A percentile compares a stretch with the other conserved stretches of the same genome.
phyloP scores from a whole-genome alignment of 2,888 invertebrate genomes.

The Melitaea athalia region DNA sequence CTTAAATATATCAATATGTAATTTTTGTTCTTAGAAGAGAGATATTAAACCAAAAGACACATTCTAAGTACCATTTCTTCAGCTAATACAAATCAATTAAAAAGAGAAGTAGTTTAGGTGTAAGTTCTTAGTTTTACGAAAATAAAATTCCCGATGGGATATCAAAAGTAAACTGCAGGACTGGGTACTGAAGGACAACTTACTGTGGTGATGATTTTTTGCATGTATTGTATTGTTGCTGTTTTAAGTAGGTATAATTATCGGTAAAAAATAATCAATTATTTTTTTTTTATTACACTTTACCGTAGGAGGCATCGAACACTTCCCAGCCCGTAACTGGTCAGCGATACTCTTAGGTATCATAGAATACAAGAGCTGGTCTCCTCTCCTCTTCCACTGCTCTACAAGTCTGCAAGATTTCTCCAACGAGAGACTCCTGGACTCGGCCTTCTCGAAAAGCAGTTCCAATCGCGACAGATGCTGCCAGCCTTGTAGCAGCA shows the following conservation, averaged over 20 bases:
- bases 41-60: no score
- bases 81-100: not conserved
- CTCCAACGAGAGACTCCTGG: slow-evolving; percentile 89
- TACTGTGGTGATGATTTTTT: no score
- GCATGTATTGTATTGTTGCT: no score
- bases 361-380: slow-evolving; percentile 95
- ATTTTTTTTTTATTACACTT: not conserved
- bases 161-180: not conserved
- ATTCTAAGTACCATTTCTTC: not conserved
- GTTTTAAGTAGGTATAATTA: no score
- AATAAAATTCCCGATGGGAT: no score
- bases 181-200: no score
- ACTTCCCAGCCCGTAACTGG: slow-evolving; percentile 88
- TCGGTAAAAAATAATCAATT: no score
- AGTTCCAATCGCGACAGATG: slow-evolving; percentile 90
- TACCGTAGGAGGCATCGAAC: slow-evolving; percentile 86
- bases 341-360: slow-evolving; percentile 93
- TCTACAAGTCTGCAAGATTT: slow-evolving; percentile 89
- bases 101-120: no score
- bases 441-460: slow-evolving; percentile 91
- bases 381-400: slow-evolving; percentile 92
- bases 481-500: slow-evolving; percentile 93
- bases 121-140: no score
- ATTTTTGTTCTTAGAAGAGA: no score
- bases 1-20: no score